Conservation (phyloP, 2,888 invertebrate species). For the Leptopilina myrica region DNA sequence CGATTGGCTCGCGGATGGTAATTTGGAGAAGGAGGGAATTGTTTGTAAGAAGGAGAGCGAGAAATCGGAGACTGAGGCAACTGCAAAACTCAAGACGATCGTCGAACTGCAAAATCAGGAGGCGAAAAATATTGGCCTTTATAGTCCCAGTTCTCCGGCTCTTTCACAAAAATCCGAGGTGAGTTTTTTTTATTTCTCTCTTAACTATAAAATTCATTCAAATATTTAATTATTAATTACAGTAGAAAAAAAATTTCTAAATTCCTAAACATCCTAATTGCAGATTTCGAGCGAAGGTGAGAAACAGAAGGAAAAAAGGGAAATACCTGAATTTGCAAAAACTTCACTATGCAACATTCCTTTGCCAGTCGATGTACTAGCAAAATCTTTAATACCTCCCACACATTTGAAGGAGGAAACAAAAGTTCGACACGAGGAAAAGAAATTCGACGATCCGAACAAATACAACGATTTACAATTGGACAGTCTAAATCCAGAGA, state of each 20-base stretch:
- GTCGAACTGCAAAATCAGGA: slow-evolving; percentile 53
- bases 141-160: slow-evolving; percentile 71
- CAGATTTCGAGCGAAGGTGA: slow-evolving; percentile 45
- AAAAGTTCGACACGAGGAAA: background rate
- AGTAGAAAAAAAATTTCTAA: too few relatives aligned
- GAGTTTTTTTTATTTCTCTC: slow-evolving; percentile 12
- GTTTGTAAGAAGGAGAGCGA: background rate
- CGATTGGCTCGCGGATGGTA: slow-evolving; percentile 48
- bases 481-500: background rate
- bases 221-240: too few relatives aligned
- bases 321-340: background rate
- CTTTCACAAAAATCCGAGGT: slow-evolving; percentile 68
- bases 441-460: slow-evolving; percentile 1
- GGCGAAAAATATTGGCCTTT: slow-evolving; percentile 58
- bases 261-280: background rate
- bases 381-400: background rate
- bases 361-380: slow-evolving; percentile 44
- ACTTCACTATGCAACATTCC: slow-evolving; percentile 46
- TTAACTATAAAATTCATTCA: too few relatives aligned
- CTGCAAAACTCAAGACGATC: slow-evolving; percentile 46
- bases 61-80: too few relatives aligned
- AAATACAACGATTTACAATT: slow-evolving; percentile 25
- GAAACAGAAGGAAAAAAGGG: slow-evolving; percentile 31
- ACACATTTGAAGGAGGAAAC: background rate
- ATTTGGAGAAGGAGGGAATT: background rate